Evolutionary conservation across 2,888 invertebrate species (phyloP).

Genomic region (Apamea anceps): DNA sequence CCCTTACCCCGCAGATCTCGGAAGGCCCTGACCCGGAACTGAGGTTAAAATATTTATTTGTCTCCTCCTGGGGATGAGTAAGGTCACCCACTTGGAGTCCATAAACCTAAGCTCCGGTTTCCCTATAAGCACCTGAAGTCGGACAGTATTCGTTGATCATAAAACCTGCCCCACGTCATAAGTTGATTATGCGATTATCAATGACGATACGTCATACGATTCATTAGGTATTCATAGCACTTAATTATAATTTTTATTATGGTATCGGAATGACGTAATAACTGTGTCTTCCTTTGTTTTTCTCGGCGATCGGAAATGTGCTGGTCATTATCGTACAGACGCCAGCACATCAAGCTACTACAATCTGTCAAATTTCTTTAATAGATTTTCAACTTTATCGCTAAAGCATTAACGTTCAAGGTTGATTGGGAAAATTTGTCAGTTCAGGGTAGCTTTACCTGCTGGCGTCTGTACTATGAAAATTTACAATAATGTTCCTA

Average conservation of each 20-base stretch:
- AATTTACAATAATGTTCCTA: background rate
- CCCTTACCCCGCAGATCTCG: background rate
- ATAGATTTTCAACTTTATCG: no score
- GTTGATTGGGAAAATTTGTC: no score
- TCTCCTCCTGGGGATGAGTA: background rate
- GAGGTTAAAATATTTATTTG: background rate
- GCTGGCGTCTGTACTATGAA: background rate
- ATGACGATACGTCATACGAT: conserved; percentile 23
- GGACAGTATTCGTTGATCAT: background rate
- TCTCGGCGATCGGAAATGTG: background rate
- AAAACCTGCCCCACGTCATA: conserved; percentile 4
- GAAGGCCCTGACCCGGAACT: background rate
- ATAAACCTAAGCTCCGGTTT: background rate
- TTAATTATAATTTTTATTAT: conserved; percentile 32
- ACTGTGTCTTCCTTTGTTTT: conserved; percentile 22
- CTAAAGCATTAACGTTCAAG: no score
- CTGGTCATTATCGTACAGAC: background rate
- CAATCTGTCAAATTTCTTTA: no score
- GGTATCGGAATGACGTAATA: conserved; percentile 10
- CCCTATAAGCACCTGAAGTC: background rate
- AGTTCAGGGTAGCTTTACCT: no score
- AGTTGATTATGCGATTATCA: conserved; percentile 13
- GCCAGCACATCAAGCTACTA: no score
- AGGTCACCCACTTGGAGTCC: background rate
- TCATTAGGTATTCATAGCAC: conserved; percentile 39